These are phyloP conservation scores for Jaculus jaculus DNA, from an alignment of 2,113 vertebrate genomes.

Conservation along the genomic window DNA sequence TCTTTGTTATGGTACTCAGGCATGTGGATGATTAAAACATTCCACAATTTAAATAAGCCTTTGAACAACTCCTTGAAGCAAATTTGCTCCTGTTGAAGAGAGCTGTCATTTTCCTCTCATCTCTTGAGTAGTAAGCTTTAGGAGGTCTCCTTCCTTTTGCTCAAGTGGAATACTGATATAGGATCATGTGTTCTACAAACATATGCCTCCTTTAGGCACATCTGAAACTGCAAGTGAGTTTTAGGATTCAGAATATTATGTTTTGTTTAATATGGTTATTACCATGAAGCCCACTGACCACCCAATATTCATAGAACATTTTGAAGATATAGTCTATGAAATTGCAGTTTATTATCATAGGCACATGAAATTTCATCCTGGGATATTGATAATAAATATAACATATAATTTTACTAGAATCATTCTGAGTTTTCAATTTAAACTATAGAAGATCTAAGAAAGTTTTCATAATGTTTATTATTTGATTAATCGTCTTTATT, in stretches of 20 bases:
- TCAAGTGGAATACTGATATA: slow-evolving; percentile 75
- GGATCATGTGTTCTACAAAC: slow-evolving; percentile 48
- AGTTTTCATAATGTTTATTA: background rate
- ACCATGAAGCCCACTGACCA: slow-evolving; percentile 63
- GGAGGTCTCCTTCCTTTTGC: slow-evolving; percentile 81
- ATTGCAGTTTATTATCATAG: slow-evolving; percentile 32
- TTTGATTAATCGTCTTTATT: background rate
- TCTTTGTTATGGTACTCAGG: slow-evolving; percentile 78
- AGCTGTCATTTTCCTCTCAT: slow-evolving; percentile 81
- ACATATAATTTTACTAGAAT: background rate
- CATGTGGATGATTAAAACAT: slow-evolving; percentile 77
- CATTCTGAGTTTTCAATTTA: slow-evolving; percentile 20
- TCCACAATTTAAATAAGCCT: slow-evolving; percentile 70
- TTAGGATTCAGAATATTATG: slow-evolving; percentile 78
- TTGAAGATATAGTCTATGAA: slow-evolving; percentile 10
- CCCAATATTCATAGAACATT: slow-evolving; percentile 38
- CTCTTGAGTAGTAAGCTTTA: slow-evolving; percentile 74
- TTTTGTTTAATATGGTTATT: slow-evolving; percentile 80
- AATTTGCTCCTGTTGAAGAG: slow-evolving; percentile 76
- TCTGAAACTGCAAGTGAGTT: slow-evolving; percentile 77
- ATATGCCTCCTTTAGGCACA: slow-evolving; percentile 64
- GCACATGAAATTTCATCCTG: slow-evolving; percentile 25
- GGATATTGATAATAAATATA: slow-evolving; percentile 23
- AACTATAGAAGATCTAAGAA: background rate
- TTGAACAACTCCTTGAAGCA: slow-evolving; percentile 76